These are phyloP conservation scores for Pachypanchax playfairii DNA, from an alignment of 2,113 vertebrate genomes.

Conservation along the genomic window DNA sequence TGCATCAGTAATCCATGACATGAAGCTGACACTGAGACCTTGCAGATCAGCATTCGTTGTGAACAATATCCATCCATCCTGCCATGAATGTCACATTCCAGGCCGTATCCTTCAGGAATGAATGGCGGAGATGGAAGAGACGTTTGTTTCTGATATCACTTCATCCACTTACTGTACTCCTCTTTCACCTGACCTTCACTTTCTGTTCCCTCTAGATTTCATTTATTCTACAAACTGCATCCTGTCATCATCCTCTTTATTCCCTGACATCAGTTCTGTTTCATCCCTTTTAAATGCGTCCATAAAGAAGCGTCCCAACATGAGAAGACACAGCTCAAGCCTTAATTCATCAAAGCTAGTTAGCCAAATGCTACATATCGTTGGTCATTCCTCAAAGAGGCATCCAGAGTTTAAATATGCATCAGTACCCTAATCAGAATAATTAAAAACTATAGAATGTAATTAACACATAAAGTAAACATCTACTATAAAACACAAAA, in stretches of 20 bases:
- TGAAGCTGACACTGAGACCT: conserved; percentile 11
- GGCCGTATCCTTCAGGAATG: conserved; percentile 12
- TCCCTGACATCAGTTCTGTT: conserved; percentile 4
- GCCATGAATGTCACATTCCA: conserved; percentile 24
- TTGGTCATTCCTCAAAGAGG: too few species aligned
- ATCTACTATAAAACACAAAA: too few species aligned
- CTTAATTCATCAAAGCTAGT: not conserved
- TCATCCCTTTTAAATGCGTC: not conserved
- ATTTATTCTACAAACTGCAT: conserved; percentile 50
- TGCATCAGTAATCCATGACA: not conserved
- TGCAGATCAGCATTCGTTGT: conserved; percentile 18
- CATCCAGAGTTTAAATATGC: too few species aligned
- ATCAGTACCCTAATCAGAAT: too few species aligned
- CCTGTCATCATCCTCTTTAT: conserved; percentile 17
- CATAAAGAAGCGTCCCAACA: conserved; percentile 9
- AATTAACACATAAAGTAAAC: too few species aligned
- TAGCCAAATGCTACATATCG: too few species aligned
- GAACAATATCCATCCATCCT: conserved; percentile 49
- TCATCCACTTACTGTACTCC: conserved; percentile 22
- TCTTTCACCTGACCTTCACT: conserved; percentile 50
- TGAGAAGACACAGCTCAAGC: too few species aligned
- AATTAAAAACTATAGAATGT: too few species aligned
- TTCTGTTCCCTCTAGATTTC: conserved; percentile 52
- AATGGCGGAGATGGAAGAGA: conserved; percentile 1
- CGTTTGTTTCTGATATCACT: conserved; percentile 26